These are phyloP conservation scores for Mobula birostris DNA, from an alignment of 2,113 vertebrate genomes.

Conservation along the genomic window DNA sequence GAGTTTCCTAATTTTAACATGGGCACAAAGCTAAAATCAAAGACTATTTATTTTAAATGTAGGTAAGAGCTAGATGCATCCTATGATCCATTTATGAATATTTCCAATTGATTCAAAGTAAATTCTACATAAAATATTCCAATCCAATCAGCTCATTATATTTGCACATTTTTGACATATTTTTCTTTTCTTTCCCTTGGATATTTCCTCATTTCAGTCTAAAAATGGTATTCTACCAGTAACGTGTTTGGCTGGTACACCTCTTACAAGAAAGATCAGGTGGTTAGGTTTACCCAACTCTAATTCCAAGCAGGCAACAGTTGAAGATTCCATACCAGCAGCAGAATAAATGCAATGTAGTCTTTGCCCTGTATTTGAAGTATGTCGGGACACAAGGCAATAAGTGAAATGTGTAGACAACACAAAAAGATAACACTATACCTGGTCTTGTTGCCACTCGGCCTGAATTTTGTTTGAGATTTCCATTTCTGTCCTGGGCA, in stretches of 20 bases:
- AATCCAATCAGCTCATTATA: background rate
- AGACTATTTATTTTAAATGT: background rate
- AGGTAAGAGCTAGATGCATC: conserved; percentile 9
- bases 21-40: conserved; percentile 39
- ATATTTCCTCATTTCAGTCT: background rate
- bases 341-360: too few relatives aligned
- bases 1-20: conserved; percentile 50
- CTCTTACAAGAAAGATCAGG: background rate
- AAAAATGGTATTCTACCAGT: background rate
- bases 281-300: background rate
- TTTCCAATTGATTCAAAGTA: background rate
- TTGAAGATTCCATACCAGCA: too few relatives aligned
- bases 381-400: background rate
- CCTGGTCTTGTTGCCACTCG: background rate
- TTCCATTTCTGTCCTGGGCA: background rate
- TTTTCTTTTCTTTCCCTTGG: background rate
- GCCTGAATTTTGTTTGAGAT: background rate
- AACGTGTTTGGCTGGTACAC: background rate
- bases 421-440: background rate
- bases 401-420: too few relatives aligned
- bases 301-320: background rate
- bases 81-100: background rate
- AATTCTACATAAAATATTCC: background rate
- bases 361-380: background rate
- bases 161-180: background rate